Evolutionary conservation across 2,113 vertebrate genomes (phyloP).

Genomic region (Elgaria multicarinata): DNA sequence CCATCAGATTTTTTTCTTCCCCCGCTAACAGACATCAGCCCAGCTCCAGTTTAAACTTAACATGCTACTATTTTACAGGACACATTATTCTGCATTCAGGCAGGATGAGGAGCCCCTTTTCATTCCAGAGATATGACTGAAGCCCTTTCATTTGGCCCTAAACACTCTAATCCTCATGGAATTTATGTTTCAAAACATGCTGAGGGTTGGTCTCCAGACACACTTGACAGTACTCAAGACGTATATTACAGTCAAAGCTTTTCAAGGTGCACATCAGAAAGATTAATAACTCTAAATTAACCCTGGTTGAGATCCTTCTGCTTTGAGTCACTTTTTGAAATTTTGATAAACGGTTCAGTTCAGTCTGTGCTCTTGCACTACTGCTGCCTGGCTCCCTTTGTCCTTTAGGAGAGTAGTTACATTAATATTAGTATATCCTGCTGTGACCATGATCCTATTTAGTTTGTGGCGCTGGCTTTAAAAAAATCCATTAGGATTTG

Average conservation of each 20-base stretch:
- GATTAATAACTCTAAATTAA: conserved; percentile 18
- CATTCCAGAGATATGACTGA: background rate
- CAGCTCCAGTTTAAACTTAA: background rate
- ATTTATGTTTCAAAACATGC: background rate
- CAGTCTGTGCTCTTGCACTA: conserved; percentile 12
- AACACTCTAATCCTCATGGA: background rate
- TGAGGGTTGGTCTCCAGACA: background rate
- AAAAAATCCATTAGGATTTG: conserved; percentile 56
- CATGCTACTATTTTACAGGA: background rate
- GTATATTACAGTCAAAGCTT: conserved; percentile 25
- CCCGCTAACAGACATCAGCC: background rate
- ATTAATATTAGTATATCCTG: conserved; percentile 66
- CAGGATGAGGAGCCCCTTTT: background rate
- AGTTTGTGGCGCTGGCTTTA: conserved; percentile 65
- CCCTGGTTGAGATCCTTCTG: background rate
- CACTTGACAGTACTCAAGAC: background rate
- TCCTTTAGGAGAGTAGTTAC: conserved; percentile 59
- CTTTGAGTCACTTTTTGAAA: conserved; percentile 25
- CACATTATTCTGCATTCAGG: background rate
- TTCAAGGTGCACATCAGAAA: conserved; percentile 37
- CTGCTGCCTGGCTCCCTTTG: background rate
- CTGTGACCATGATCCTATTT: conserved; percentile 73
- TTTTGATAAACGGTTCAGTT: conserved; percentile 34
- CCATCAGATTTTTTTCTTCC: no score
- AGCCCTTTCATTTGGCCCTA: background rate